Evolutionary conservation across 2,797 vertebrate genomes (phyloP).

Genomic region (Diplodus puntazzo): DNA sequence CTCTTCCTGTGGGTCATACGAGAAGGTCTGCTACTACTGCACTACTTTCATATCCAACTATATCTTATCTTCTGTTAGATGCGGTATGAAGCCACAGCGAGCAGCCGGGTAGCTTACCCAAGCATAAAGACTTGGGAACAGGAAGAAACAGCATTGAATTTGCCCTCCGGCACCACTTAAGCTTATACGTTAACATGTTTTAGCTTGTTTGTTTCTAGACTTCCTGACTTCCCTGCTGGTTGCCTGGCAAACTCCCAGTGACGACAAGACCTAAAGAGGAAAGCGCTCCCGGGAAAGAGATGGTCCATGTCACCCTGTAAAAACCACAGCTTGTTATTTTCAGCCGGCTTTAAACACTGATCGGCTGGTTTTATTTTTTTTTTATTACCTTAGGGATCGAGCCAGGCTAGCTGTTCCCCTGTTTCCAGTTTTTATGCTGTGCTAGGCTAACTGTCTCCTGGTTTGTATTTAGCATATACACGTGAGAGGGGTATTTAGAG

Average conservation of each 20-base stretch:
- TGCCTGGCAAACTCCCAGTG: background rate
- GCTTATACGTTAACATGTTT: conserved; percentile 14
- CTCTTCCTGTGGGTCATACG: background rate
- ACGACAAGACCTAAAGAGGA: too few species aligned
- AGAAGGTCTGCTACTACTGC: background rate
- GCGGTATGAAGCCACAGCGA: background rate
- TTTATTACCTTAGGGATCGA: too few species aligned
- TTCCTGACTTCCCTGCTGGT: conserved; percentile 19
- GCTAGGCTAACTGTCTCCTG: too few species aligned
- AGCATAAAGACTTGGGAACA: background rate
- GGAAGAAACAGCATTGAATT: background rate
- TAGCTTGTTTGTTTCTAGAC: conserved; percentile 8
- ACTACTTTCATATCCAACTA: background rate
- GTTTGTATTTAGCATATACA: too few species aligned
- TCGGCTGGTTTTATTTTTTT: too few species aligned
- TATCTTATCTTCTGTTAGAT: background rate
- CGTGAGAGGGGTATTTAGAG: too few species aligned
- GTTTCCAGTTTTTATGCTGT: too few species aligned
- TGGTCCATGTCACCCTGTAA: too few species aligned
- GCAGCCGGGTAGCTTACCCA: background rate
- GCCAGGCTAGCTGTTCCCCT: too few species aligned
- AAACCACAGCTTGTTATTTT: too few species aligned
- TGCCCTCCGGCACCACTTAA: conserved; percentile 9
- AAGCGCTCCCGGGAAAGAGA: background rate
- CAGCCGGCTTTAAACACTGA: too few species aligned